Evolutionary conservation across 2,888 invertebrate genomes (phyloP), one percentile per base, ranked within the genome.

Genomic region (Drepana falcataria): DNA sequence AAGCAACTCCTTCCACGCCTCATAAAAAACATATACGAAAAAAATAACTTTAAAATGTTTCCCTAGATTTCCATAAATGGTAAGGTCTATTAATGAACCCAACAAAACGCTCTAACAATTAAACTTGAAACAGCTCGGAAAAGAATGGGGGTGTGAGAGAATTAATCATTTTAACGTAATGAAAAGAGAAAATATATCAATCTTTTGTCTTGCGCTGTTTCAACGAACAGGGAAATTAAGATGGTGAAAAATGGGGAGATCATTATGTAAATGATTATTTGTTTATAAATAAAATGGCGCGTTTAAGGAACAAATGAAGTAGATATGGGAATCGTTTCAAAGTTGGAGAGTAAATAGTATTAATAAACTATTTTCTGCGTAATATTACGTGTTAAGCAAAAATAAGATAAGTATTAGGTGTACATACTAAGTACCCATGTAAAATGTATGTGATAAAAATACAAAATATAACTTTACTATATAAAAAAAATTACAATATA

Each of bases 231-330:
- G 72, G 74, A 82, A 85, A 85, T 86, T 85, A 88, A 85, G 82
- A 75, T 77, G 69, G 55, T 75, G 84, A 86, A 83, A 86, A 86
- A 88, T 87, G 80, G 74, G 71, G 67, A 54, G 68, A 59, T 81
- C 77, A 85, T 87, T 86, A 86, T 77, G 78, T 68, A 81, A 85
- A 88, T 87, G 78, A 79, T 85, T 80, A 84, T 88, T 87, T 86
- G 81, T 84, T 80, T 81, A 70, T 75, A 81, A 84, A 81, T 77
- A 75, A 76, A 80, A 74, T 54, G 72, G 65, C 60, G 68, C 65
- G 64, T 73, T 72, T 71, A 64, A 60, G 64, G 66, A 68, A 73
- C 70, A 70, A 72, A 68, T 79, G 71, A 65, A 55, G 59, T 64
- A 59, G 57, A 59, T 56, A 68, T 48, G 53, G 67, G 55, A 60